Evolutionary conservation across 2,113 vertebrate genomes (phyloP), one percentile per base, ranked within the genome.

Genomic region (Phalacrocorax brasilianus): DNA sequence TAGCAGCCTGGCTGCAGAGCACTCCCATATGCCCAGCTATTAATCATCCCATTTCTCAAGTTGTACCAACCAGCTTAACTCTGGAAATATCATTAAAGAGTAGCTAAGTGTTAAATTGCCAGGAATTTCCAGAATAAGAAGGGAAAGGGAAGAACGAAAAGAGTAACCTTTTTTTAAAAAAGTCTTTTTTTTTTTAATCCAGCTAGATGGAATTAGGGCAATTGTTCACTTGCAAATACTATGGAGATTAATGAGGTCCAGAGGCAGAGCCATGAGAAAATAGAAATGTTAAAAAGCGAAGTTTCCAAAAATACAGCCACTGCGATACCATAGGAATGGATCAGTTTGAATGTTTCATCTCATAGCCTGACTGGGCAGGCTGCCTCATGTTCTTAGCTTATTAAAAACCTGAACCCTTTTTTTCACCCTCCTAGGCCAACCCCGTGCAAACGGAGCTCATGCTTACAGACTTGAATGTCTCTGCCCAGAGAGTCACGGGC

Each of bases 261-360:
- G 95, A 97, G 82, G 50, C 94, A 97, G 89, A 98, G 93, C 90
- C 95, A 97, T 94, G 97, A 98, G 98, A 98, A 98, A 98, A 98
- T 61, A 97, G 96, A 97, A 86, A 93, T 94, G 91, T 96, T 61
- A 92, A 97, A 97, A 96, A 96, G 91, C 27, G 42, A 93, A 63
- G 90, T 97, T 98, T 98, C 98, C 97, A 98, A 98, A 98, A 98
- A 98, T 97, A 98, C 72, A 97, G 77, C 93, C 85, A 95, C 95
- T 95, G 95, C 47, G 79, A 95, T 97, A 95, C 97, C 96, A 90
- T 61, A 91, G 97, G 97, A 95, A 97, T 94, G 59, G 92, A 97
- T 98, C 95, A 81, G 92, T 97, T 97, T 86, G 81, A 97, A 84
- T 83, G 86, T 97, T 97, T 98, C 97, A 98, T 97, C 96, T 97